Conservation (phyloP, 2,797 vertebrate genomes). For the Amazona finschi region DNA sequence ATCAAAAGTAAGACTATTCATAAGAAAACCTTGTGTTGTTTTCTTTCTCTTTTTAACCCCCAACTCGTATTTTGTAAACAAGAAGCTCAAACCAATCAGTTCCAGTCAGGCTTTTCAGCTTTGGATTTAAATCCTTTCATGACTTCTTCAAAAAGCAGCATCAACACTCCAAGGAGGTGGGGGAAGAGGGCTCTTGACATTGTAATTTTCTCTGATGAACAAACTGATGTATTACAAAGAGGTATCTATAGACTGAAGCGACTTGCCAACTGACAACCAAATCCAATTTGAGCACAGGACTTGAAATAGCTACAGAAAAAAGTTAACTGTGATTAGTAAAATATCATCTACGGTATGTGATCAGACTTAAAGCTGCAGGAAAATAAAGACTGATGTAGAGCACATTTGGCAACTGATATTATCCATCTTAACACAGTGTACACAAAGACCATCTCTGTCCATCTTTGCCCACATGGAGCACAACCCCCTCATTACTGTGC, state of each 20-base stretch:
- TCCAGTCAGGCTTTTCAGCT: conserved; percentile 61
- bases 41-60: not conserved
- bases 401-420: not conserved
- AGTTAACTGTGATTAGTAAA: not conserved
- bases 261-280: not conserved
- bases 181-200: not conserved
- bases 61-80: conserved; percentile 51
- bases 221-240: conserved; percentile 23
- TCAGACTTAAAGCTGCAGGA: not conserved
- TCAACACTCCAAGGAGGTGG: not conserved
- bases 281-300: not conserved
- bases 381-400: not conserved
- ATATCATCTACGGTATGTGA: not conserved
- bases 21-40: not conserved
- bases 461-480: not conserved
- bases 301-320: not conserved
- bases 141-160: conserved; percentile 21
- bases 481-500: not conserved
- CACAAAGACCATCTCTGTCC: not conserved
- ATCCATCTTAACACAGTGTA: not conserved
- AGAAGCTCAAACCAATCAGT: conserved; percentile 63
- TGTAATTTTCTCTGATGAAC: conserved; percentile 26
- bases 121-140: conserved; percentile 62
- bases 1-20: conserved; percentile 6
- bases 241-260: not conserved